These are phyloP conservation scores for Ditylenchus weischeri DNA, from an alignment of 2,888 invertebrate genomes.

Conservation along the genomic window DNA sequence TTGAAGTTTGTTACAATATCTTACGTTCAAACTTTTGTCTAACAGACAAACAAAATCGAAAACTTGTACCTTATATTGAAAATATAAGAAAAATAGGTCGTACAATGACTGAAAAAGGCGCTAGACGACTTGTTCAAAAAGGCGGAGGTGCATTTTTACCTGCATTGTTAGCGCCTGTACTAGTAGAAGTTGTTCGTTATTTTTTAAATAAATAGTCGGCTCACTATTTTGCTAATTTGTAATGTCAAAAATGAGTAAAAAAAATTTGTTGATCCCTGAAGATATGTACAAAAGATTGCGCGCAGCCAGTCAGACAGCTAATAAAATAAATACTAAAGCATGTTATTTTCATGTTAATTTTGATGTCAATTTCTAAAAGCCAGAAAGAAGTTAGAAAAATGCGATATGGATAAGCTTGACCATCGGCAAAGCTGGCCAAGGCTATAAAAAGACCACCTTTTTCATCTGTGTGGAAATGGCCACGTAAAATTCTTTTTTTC, in stretches of 20 bases:
- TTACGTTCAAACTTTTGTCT: not conserved
- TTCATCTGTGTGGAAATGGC: no score
- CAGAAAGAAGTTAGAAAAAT: no score
- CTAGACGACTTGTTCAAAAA: conserved; percentile 1
- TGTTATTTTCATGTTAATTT: no score
- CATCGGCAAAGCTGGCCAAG: no score
- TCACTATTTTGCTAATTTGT: not conserved
- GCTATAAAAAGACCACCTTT: no score
- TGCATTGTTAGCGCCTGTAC: not conserved
- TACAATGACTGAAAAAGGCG: not conserved
- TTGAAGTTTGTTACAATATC: not conserved
- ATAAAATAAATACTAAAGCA: no score
- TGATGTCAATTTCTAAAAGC: no score
- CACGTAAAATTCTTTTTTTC: no score
- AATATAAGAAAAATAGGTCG: not conserved
- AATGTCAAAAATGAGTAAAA: conserved; percentile 21
- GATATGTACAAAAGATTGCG: conserved; percentile 17
- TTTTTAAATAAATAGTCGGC: no score
- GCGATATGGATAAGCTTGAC: no score
- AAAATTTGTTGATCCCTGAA: conserved; percentile 25
- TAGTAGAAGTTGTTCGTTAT: not conserved
- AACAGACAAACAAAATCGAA: not conserved
- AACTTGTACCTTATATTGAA: not conserved
- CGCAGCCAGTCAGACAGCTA: not conserved
- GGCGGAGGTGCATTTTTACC: not conserved